These are phyloP conservation scores for Muscina levida DNA, from an alignment of 2,888 invertebrate species.

Conservation along the genomic window DNA sequence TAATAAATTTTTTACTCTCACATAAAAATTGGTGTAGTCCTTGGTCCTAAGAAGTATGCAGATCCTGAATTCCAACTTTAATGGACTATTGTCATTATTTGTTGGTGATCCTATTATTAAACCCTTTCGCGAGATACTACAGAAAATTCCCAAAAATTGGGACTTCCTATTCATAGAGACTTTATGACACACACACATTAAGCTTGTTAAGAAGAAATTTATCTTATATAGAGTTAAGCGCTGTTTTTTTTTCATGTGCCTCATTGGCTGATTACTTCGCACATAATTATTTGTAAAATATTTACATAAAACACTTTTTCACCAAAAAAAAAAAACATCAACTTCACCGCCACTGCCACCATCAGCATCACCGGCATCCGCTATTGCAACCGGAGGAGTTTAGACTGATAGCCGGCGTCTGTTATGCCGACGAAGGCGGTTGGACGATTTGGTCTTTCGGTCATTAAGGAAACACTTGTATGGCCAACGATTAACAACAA, in stretches of 20 bases:
- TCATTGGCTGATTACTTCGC: constrained; percentile 45
- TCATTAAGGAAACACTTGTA: constrained; percentile 53
- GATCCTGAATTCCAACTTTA: too few relatives aligned
- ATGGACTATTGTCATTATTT: too few relatives aligned
- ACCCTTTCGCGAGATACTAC: too few relatives aligned
- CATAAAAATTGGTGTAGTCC: too few relatives aligned
- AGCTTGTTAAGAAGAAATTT: constrained; percentile 39
- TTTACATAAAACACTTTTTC: constrained; percentile 48
- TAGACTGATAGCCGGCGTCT: not conserved
- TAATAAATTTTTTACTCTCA: too few relatives aligned
- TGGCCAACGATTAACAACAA: not conserved
- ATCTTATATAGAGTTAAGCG: constrained; percentile 22
- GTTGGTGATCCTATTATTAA: too few relatives aligned
- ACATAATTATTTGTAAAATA: constrained; percentile 52
- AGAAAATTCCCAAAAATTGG: not conserved
- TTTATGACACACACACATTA: not conserved
- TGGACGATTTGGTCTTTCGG: constrained; percentile 29
- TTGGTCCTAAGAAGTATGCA: too few relatives aligned
- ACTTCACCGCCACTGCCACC: too few relatives aligned
- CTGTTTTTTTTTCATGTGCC: constrained; percentile 1
- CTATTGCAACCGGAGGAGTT: too few relatives aligned
- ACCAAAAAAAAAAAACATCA: not conserved
- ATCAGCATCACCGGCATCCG: too few relatives aligned
- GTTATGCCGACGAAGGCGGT: constrained; percentile 34
- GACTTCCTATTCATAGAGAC: not conserved